Percentiles rank a stretch among this genome's conserved stretches.
Conservation (phyloP, 2,888 invertebrate genomes). For the Pristionchus arcanus region DNA sequence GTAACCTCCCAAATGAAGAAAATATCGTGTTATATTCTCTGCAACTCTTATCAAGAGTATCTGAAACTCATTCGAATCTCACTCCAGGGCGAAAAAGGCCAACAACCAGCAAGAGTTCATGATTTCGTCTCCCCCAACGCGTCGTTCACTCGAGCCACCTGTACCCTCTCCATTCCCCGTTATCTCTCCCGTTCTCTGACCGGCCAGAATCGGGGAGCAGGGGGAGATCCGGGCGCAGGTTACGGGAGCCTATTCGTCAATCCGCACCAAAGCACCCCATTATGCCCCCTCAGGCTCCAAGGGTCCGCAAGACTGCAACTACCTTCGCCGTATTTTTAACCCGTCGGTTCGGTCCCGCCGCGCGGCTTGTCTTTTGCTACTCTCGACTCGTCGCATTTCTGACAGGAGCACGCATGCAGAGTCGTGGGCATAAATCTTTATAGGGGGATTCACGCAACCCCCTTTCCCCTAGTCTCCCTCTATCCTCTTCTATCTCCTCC, state of each 20-base stretch:
- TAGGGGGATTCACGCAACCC: not conserved
- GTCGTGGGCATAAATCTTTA: constrained; percentile 5
- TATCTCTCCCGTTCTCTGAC: not conserved
- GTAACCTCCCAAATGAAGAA: not conserved
- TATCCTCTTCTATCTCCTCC: not conserved
- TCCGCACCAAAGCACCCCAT: constrained; percentile 38
- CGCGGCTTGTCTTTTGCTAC: not conserved
- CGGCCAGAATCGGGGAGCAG: not conserved
- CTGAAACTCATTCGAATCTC: too few species aligned
- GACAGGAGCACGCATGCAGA: not conserved
- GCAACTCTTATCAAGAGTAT: too few species aligned
- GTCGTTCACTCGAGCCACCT: constrained; percentile 45
- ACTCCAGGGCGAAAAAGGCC: too few species aligned
- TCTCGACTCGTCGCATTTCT: not conserved
- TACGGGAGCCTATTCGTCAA: constrained; percentile 33
- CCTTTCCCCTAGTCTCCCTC: not conserved
- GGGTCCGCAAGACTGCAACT: too few species aligned
- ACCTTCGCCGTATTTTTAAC: too few species aligned
- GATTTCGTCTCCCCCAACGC: constrained; percentile 1
- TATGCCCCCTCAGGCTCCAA: not conserved
- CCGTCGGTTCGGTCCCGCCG: not conserved
- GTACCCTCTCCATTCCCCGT: not conserved
- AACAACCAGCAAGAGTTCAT: not conserved
- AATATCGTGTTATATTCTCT: not conserved
- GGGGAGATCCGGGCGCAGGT: not conserved